Evolutionary conservation across 2,888 invertebrate species (phyloP).

Genomic region (Gastracanthus pulcherrimus): DNA sequence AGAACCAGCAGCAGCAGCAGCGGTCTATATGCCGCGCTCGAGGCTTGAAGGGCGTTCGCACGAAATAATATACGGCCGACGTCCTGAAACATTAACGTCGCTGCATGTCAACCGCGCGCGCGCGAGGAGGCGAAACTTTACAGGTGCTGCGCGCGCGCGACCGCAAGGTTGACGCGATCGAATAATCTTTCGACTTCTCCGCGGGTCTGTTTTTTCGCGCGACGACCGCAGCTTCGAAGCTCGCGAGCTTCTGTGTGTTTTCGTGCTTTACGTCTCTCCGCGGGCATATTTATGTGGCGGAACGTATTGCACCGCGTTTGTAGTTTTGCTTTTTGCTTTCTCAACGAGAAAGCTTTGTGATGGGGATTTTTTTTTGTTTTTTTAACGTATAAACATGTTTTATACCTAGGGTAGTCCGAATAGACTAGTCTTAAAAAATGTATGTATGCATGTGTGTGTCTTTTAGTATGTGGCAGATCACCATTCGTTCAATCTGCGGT

Average conservation of each 20-base stretch:
- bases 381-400: no score
- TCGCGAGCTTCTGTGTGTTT: not conserved
- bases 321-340: no score
- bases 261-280: not conserved
- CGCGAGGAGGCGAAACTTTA: slow-evolving; percentile 61
- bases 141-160: slow-evolving; percentile 55
- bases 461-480: no score
- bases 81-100: slow-evolving; percentile 60
- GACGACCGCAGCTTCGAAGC: not conserved
- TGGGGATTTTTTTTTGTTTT: no score
- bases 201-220: not conserved
- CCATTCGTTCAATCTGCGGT: no score
- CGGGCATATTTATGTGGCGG: slow-evolving; percentile 1
- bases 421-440: no score
- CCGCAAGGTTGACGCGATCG: slow-evolving; percentile 60
- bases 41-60: slow-evolving; percentile 17
- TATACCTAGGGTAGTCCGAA: no score
- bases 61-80: slow-evolving; percentile 4
- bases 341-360: no score
- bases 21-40: not conserved
- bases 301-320: no score
- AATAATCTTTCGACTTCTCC: slow-evolving; percentile 51
- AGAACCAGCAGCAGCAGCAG: no score
- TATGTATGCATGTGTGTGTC: no score
- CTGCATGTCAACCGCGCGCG: slow-evolving; percentile 45